Percentiles rank a stretch among this genome's conserved stretches.
These are phyloP conservation scores for Bubalus kerabau DNA, from an alignment of 2,113 vertebrate species.

Conservation along the genomic window DNA sequence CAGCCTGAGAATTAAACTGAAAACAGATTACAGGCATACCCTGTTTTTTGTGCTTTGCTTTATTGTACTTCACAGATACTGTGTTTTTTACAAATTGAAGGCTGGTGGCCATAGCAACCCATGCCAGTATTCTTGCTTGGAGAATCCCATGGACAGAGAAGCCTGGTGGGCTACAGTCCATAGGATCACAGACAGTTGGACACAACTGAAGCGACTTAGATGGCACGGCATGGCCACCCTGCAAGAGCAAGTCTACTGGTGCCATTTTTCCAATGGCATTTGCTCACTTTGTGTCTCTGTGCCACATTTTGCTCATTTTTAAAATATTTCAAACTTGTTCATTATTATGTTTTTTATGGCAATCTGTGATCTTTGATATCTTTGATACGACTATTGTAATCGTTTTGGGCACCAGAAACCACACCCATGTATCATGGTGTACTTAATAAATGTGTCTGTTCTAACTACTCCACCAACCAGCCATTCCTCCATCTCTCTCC, in stretches of 20 bases:
- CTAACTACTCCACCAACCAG: not conserved
- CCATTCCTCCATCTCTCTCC: not conserved
- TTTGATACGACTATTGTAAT: not conserved
- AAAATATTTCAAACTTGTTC: not conserved
- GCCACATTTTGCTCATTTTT: not conserved
- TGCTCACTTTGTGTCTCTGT: not conserved
- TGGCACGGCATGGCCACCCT: not conserved
- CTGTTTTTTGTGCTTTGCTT: not conserved
- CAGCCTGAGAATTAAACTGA: not conserved
- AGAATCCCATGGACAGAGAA: not conserved
- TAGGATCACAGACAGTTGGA: not conserved
- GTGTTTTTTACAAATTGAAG: not conserved
- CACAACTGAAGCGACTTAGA: rapidly evolving
- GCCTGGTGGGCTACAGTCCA: not conserved
- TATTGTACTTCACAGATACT: not conserved
- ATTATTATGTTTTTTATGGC: not conserved
- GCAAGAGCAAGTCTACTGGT: not conserved
- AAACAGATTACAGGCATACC: not conserved
- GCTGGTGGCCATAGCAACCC: not conserved
- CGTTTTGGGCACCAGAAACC: not conserved
- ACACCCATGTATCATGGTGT: not conserved
- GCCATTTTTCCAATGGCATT: not conserved
- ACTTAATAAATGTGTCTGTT: not conserved
- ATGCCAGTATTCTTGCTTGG: not conserved
- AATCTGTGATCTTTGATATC: not conserved